Conservation (phyloP, 2,888 invertebrate genomes). For the Chrysodeixis includens region DNA sequence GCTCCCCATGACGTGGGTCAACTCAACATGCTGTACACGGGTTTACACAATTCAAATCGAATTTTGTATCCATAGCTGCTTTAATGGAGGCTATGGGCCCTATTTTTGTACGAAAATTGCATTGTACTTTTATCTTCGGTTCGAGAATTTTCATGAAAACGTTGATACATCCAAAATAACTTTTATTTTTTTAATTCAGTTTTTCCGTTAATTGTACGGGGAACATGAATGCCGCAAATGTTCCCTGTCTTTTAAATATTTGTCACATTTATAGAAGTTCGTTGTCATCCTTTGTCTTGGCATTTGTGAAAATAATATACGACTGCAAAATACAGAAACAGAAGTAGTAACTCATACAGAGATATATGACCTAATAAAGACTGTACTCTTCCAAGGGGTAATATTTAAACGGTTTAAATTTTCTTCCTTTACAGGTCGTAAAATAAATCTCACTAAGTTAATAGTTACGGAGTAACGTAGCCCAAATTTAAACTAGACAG, state of each 20-base stretch:
- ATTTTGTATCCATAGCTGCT: conserved; percentile 38
- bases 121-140: conserved; percentile 1
- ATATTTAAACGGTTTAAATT: conserved; percentile 7
- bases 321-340: conserved; percentile 2
- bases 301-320: not conserved
- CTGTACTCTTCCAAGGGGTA: not conserved
- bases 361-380: conserved; percentile 2
- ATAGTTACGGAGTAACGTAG: not conserved
- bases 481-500: not conserved
- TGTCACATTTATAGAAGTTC: not conserved
- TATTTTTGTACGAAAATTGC: conserved; percentile 23
- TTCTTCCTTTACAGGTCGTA: conserved; percentile 1
- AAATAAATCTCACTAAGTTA: conserved; percentile 2
- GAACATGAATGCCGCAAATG: not conserved
- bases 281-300: not conserved
- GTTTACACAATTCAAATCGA: conserved; percentile 68
- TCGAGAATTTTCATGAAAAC: not conserved
- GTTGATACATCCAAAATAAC: not conserved
- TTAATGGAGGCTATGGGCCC: conserved; percentile 20
- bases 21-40: conserved; percentile 76
- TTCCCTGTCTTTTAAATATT: too few species aligned
- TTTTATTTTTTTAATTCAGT: not conserved
- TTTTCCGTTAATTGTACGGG: too few species aligned
- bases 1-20: conserved; percentile 82
- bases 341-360: not conserved